A percentile compares a stretch with the other conserved stretches of the same genome.
phyloP scores from a whole-genome alignment of 2,888 invertebrate species.

The Oeneis ivallda region DNA sequence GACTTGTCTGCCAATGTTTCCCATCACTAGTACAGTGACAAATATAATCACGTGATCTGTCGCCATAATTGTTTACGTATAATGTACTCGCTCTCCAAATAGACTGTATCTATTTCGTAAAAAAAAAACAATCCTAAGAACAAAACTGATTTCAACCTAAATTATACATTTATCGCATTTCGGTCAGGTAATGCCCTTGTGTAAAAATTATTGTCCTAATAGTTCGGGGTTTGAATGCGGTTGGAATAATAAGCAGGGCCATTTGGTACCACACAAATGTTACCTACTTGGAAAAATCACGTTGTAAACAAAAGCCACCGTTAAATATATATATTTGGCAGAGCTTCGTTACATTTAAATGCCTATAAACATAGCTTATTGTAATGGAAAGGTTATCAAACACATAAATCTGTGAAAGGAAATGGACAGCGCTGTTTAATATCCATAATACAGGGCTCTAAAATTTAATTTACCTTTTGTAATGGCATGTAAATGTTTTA shows the following conservation, averaged over 20 bases:
- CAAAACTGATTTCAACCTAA: not conserved
- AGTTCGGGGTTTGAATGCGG: not conserved
- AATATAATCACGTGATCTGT: too few species aligned
- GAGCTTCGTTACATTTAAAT: slow-evolving; percentile 5
- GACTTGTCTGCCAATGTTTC: too few species aligned
- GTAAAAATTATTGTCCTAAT: slow-evolving; percentile 5
- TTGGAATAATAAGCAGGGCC: slow-evolving; percentile 1
- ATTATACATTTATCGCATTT: not conserved
- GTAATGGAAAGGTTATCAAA: slow-evolving; percentile 36
- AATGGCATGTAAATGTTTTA: slow-evolving; percentile 9
- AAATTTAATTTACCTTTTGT: slow-evolving; percentile 21
- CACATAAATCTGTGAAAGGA: slow-evolving; percentile 37
- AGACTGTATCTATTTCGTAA: too few species aligned
- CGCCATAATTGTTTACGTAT: too few species aligned
- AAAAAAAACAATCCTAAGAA: too few species aligned
- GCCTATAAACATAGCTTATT: slow-evolving; percentile 20
- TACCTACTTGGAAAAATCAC: not conserved
- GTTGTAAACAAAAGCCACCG: not conserved
- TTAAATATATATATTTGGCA: slow-evolving; percentile 15
- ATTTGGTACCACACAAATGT: slow-evolving; percentile 6
- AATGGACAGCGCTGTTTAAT: slow-evolving; percentile 31
- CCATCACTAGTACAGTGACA: too few species aligned
- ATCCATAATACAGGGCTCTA: slow-evolving; percentile 17
- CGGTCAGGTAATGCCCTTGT: slow-evolving; percentile 5
- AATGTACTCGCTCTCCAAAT: too few species aligned